Conservation (phyloP, 1,140 invertebrate genomes). For the Pseudomyrmex flavicornis region DNA sequence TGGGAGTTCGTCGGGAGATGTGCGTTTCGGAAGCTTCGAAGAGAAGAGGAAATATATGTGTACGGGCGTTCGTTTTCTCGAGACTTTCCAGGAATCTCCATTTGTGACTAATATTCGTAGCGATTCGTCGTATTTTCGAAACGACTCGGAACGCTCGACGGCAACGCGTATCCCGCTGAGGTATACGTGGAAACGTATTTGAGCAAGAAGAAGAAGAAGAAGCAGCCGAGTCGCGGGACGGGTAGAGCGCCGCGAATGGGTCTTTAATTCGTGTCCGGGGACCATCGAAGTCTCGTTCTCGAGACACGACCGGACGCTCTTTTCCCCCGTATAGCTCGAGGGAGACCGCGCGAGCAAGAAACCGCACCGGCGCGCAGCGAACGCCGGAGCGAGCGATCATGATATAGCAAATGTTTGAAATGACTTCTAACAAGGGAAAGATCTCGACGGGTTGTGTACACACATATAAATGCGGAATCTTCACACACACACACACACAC, state of each 20-base stretch:
- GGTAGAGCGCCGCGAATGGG: slow-evolving; percentile 41
- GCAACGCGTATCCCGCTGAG: slow-evolving; percentile 9
- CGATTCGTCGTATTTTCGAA: slow-evolving; percentile 44
- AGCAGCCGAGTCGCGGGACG: background rate
- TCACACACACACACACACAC: background rate
- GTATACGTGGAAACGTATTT: slow-evolving; percentile 39
- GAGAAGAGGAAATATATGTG: background rate
- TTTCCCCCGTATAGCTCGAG: slow-evolving; percentile 52
- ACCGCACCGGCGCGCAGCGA: slow-evolving; percentile 36
- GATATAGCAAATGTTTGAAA: slow-evolving; percentile 75
- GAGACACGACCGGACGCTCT: slow-evolving; percentile 35
- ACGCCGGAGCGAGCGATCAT: slow-evolving; percentile 60
- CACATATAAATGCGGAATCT: slow-evolving; percentile 6
- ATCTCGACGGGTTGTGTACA: slow-evolving; percentile 52
- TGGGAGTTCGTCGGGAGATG: too few relatives aligned
- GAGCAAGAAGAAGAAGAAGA: slow-evolving; percentile 31
- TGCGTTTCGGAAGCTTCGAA: background rate
- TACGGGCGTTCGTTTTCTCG: background rate
- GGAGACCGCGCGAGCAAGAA: slow-evolving; percentile 61
- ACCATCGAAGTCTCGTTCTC: slow-evolving; percentile 54
- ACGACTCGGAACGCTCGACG: slow-evolving; percentile 41
- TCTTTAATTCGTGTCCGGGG: slow-evolving; percentile 57
- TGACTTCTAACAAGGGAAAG: slow-evolving; percentile 72
- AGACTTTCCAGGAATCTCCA: slow-evolving; percentile 1
- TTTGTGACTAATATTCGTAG: slow-evolving; percentile 43